phyloP scores from a whole-genome alignment of 64 coral and sea anemone species.

The Stichodactyla mertensii region DNA sequence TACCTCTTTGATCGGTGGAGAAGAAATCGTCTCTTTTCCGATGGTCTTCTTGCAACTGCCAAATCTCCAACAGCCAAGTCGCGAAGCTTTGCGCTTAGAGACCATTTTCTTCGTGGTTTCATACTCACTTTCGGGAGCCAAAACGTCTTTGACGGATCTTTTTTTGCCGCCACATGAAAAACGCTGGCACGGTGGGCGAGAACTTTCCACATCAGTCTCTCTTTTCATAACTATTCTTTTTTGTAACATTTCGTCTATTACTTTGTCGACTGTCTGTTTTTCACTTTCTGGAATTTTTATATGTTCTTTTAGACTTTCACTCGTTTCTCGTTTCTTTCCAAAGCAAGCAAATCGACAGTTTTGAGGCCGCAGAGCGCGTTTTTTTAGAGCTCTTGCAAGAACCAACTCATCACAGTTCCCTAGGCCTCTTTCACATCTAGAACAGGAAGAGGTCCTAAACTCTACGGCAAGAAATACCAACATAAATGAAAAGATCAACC shows the following conservation, averaged over 20 bases:
- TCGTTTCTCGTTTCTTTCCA: not conserved
- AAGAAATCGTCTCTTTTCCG: not conserved
- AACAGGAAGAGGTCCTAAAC: not conserved
- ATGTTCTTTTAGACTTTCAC: not conserved
- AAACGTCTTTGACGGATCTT: not conserved
- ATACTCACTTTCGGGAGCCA: not conserved
- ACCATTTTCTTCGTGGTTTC: not conserved
- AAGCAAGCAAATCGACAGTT: not conserved
- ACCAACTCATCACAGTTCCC: not conserved
- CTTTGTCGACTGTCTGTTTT: not conserved
- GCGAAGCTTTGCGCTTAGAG: not conserved
- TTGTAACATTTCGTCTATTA: not conserved
- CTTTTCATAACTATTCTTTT: not conserved
- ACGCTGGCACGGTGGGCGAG: not conserved
- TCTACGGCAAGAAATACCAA: not conserved
- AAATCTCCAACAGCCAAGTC: not conserved
- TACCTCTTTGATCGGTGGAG: not conserved
- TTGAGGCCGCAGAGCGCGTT: not conserved
- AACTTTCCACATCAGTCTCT: not conserved
- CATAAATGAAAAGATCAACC: not conserved
- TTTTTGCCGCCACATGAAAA: not conserved
- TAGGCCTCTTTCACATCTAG: slow-evolving; percentile 1
- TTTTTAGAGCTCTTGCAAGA: not conserved
- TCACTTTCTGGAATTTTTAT: not conserved
- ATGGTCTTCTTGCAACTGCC: not conserved